Base-by-base conservation (phyloP, 1,140 invertebrate species). In the Scaptodrosophila lebanonensis region DNA sequence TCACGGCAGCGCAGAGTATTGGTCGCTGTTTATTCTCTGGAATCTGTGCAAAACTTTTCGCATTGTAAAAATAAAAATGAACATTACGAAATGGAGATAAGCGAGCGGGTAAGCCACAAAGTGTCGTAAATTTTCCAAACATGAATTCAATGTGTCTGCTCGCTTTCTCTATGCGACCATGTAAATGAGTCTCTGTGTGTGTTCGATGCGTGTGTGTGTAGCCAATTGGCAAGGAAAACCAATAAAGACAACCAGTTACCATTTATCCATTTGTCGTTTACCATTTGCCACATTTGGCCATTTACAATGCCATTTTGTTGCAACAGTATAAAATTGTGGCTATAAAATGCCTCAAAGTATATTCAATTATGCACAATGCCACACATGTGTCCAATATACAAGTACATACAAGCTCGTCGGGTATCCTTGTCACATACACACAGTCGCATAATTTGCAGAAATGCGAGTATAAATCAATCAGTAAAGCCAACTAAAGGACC, bases 221-320 rank as follows among this genome's bases (percentile, higher is more conserved):
- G 49, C 51, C 48, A 50, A 61, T 48, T 49, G 65, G 57, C 51
- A 59, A 20, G 42, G 40, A 13, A 29, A 36, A 52, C 29, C 5
- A 29, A 25, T 20, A 22, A 7, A 39, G 11, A 22, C 17, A 45
- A 22, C 13, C n/a, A 48, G 9, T 22, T 12, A 22, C 16, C 35
- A 49, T 35, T 9, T 15, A 18, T 4, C 18, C 11, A 20, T 30
- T 38, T 30, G 2, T 12, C 27, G 32, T 30, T 48, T 58, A 39
- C 39, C 62, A 61, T 50, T 54, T 56, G 50, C 61, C 62, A 76
- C 76, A 62, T 70, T 50, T 54, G 56, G 50, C 61, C 62, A 76
- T 75, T 66, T 70, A 70, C 71, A 70, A 77, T 71, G 66, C 62
- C 52, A 71, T 77, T 71, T 58, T 44, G 48, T 35, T 59, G n/a